Base-by-base conservation (phyloP, 2,797 vertebrate species). In the Pangasius sanitwongsei region DNA sequence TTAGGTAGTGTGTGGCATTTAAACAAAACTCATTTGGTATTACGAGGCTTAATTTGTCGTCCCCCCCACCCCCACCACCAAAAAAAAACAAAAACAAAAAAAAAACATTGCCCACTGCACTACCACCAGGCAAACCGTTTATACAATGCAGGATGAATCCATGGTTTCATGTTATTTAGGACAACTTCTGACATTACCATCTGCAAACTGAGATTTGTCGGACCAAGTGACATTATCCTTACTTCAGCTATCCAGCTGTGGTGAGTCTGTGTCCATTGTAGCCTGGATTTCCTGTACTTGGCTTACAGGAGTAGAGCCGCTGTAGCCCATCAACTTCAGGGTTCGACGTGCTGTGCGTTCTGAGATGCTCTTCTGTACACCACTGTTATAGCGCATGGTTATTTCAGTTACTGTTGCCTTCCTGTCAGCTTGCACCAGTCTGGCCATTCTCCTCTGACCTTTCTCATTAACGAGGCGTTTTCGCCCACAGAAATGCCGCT, bases 351-450 rank as follows among this genome's bases (percentile, higher is more conserved):
- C 78, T 13, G 86, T 87, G 41, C 87, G 65, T 59, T 81, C 87
- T 15, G 87, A 87, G 87, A 87, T 87, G 44, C 77, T 83, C 15
- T 16, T 81, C 25, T 83, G 44, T n/a, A 41, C 67, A 0, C 77
- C 77, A 2, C 67, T 69, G 78, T 87, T 87, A 44, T 87, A 87
- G 4, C 78, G 87, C 50, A 70, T 82, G 44, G 87, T 87, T 50
- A 84, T 84, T 84, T 84, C 83, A 67, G 63, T 84, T 31, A 84
- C 63, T 20, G 83, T 94, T 92, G 91, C 83, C 89, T 92, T 67
- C 87, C 86, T 81, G 90, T 85, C 93, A 89, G 93, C 89, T 92
- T 92, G 92, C 94, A 95, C 95, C 65, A 87, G 78, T 83, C 65
- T 82, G 48, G 77, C 87, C 65, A 87, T 75, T 63, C 34, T 88